Conservation (phyloP, 2,888 invertebrate species). For the Dynastes maya region DNA sequence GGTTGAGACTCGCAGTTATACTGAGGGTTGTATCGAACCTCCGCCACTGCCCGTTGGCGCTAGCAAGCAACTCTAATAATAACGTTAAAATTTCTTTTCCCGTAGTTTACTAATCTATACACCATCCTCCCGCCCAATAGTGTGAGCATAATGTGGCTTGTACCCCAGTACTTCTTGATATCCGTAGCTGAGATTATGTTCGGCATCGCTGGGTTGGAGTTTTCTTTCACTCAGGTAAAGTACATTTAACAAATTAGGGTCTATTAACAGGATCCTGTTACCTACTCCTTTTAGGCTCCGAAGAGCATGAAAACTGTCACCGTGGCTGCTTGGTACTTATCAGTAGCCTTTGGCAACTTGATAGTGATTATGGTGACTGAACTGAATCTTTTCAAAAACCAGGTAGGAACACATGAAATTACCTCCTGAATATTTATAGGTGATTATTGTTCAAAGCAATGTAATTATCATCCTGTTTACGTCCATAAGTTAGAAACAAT, state of each 20-base stretch:
- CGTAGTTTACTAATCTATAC: slow-evolving; percentile 73
- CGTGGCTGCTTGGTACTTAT: slow-evolving; percentile 88
- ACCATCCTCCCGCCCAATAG: slow-evolving; percentile 78
- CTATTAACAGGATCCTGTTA: neutral
- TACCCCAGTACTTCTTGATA: slow-evolving; percentile 86
- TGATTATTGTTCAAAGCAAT: neutral
- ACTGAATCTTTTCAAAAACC: slow-evolving; percentile 76
- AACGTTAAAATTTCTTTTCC: too few relatives aligned
- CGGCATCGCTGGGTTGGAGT: slow-evolving; percentile 86
- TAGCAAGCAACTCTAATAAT: too few relatives aligned
- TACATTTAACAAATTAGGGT: neutral
- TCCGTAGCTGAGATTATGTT: slow-evolving; percentile 89
- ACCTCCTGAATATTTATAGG: neutral
- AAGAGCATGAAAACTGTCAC: slow-evolving; percentile 88
- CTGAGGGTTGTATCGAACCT: too few relatives aligned
- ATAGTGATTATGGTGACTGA: slow-evolving; percentile 84
- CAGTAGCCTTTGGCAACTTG: slow-evolving; percentile 86
- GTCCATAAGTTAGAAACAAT: neutral
- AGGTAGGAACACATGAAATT: slow-evolving; percentile 71
- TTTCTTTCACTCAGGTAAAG: slow-evolving; percentile 86
- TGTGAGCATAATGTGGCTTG: slow-evolving; percentile 80
- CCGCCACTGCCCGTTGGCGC: too few relatives aligned
- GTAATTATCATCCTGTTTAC: neutral
- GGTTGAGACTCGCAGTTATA: too few relatives aligned
- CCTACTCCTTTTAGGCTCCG: slow-evolving; percentile 76